phyloP scores from a whole-genome alignment of 2,888 invertebrate genomes.

The Drosophila suboccidentalis region DNA sequence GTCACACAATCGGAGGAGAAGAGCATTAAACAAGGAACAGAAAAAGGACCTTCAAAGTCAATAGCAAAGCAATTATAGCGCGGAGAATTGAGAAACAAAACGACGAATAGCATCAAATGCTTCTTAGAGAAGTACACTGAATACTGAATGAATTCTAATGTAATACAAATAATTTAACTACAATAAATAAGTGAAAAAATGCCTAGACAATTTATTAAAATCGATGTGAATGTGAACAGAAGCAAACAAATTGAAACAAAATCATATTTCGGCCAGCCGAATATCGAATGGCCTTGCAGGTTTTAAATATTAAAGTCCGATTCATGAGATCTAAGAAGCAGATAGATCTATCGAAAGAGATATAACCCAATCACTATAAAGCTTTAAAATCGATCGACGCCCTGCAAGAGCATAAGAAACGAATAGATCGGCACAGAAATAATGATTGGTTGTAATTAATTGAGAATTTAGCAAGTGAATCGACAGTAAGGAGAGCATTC shows the following conservation, averaged over 20 bases:
- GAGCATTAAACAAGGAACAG: slow-evolving; percentile 22
- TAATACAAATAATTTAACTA: slow-evolving; percentile 62
- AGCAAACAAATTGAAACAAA: slow-evolving; percentile 17
- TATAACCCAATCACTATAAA: not conserved
- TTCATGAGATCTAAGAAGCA: not conserved
- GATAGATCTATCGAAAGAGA: slow-evolving; percentile 5
- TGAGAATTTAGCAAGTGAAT: slow-evolving; percentile 52
- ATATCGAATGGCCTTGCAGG: slow-evolving; percentile 38
- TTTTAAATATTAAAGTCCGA: slow-evolving; percentile 17
- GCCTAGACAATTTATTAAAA: slow-evolving; percentile 72
- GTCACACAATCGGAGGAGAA: slow-evolving; percentile 28
- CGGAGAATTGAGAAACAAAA: slow-evolving; percentile 66
- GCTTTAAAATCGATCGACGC: slow-evolving; percentile 7
- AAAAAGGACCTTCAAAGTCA: slow-evolving; percentile 41
- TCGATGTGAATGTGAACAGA: slow-evolving; percentile 24
- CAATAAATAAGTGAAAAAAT: slow-evolving; percentile 69
- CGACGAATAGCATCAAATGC: slow-evolving; percentile 82
- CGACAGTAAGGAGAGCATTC: slow-evolving; percentile 27
- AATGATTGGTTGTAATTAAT: slow-evolving; percentile 73
- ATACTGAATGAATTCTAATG: slow-evolving; percentile 61
- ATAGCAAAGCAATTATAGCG: slow-evolving; percentile 68
- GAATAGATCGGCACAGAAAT: slow-evolving; percentile 20
- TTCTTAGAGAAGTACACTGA: slow-evolving; percentile 63
- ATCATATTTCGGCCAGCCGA: slow-evolving; percentile 34
- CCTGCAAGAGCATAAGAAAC: slow-evolving; percentile 32